Evolutionary conservation across 2,113 vertebrate species (phyloP), one percentile per base, ranked within the genome.

Genomic region (Polypterus senegalus): DNA sequence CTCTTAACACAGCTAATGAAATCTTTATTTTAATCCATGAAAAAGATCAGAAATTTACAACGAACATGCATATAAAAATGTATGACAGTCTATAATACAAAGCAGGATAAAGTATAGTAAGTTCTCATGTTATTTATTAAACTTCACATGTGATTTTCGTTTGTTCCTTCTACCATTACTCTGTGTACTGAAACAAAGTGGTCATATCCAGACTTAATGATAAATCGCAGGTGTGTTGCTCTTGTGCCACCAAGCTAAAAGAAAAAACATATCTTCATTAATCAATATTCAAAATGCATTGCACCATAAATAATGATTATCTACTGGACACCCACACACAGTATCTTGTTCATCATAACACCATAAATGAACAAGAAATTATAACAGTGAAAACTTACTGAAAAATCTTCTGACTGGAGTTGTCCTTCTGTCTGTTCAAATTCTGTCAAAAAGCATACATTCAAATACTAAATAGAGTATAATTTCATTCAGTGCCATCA

Each of bases 131-230:
- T 27, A 27, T 27, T 27, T 27, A 27, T 27, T 27, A 27, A 27
- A 27, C 27, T 27, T 27, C 27, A 27, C 27, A 27, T 27, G 27
- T 27, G 27, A 27, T 6, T 3, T 58, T 61, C 27, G 3, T 54
- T 65, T 78, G 59, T 66, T 60, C 83, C 84, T 70, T 92, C 88
- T 65, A 91, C 79, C 67, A 79, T 81, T 71, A 97, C 74, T 61
- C 77, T 85, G 73, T 95, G 89, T 71, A 97, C 88, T 8, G 93
- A 90, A 7, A 90, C 89, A 81, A 98, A 97, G 66, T 93, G 89
- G 72, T 97, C 91, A 58, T 90, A 94, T 74, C 82, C 95, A 47
- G 89, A 86, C 11, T 83, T 66, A 76, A 98, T 88, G 70, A 95
- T 81, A 75, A 97, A 92, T 64, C 90, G 88, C 71, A 98, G 74